A percentile compares a stretch with the other conserved stretches of the same genome.
Evolutionary conservation across 2,113 vertebrate species (phyloP).

Genomic region (Pimephales promelas): DNA sequence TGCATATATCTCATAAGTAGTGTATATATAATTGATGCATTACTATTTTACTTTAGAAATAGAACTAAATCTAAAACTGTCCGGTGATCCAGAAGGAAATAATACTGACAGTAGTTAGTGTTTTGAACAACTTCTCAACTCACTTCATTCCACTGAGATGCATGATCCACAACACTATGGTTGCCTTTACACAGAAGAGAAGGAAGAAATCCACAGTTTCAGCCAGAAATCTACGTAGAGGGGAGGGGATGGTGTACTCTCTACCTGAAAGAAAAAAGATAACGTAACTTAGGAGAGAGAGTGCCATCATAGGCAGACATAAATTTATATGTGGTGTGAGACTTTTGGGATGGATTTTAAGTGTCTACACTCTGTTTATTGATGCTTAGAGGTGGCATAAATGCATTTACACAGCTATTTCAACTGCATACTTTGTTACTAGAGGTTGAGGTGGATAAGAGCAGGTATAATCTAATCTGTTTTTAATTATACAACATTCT

Average conservation of each 20-base stretch:
- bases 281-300: neutral
- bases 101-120: no score
- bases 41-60: no score
- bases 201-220: slow-evolving; percentile 97
- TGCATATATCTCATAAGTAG: no score
- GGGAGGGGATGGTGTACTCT: slow-evolving; percentile 89
- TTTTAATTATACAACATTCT: neutral
- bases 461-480: neutral
- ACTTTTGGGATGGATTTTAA: no score
- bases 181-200: slow-evolving; percentile 93
- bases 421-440: no score
- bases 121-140: slow-evolving; percentile 66
- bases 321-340: no score
- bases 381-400: no score
- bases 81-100: neutral
- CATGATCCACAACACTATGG: slow-evolving; percentile 92
- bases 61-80: neutral
- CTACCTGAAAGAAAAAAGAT: slow-evolving; percentile 74
- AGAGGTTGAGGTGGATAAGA: no score
- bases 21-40: no score
- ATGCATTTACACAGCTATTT: no score
- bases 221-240: slow-evolving; percentile 90
- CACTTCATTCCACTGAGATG: slow-evolving; percentile 96
- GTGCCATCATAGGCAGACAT: neutral
- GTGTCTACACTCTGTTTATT: no score